Percentiles rank a stretch among this genome's conserved stretches.
Conservation (phyloP, 2,888 invertebrate species). For the Watsonalla cultraria region DNA sequence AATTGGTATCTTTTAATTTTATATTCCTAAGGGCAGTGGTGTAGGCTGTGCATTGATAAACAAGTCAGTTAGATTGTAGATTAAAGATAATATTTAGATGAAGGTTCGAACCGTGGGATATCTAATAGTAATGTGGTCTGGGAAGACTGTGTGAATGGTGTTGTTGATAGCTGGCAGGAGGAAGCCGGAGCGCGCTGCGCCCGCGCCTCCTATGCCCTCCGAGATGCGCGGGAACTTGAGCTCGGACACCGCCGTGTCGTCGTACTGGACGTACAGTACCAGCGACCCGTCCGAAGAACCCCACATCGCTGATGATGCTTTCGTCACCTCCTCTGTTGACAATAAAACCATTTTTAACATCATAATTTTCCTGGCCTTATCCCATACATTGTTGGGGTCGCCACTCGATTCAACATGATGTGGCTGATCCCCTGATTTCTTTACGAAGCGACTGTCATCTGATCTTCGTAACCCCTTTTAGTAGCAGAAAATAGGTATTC, state of each 20-base stretch:
- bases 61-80: conserved; percentile 3
- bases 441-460: too few relatives aligned
- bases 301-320: conserved; percentile 91
- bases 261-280: conserved; percentile 91
- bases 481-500: too few relatives aligned
- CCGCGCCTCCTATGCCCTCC: conserved; percentile 80
- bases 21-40: too few relatives aligned
- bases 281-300: conserved; percentile 88
- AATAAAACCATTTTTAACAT: not conserved
- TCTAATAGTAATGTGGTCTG: conserved; percentile 87
- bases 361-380: too few relatives aligned
- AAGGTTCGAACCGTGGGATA: conserved; percentile 85
- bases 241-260: conserved; percentile 88
- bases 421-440: too few relatives aligned
- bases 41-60: not conserved
- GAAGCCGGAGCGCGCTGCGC: conserved; percentile 76
- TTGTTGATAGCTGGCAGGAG: conserved; percentile 57
- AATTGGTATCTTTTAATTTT: too few relatives aligned
- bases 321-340: conserved; percentile 90
- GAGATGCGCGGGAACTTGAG: conserved; percentile 91
- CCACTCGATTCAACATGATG: too few relatives aligned
- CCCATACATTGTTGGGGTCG: too few relatives aligned
- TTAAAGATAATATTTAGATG: conserved; percentile 3
- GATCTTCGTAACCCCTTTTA: too few relatives aligned
- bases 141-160: conserved; percentile 83